Percentiles rank a stretch among this genome's conserved stretches.
Conservation (phyloP, 2,113 vertebrate species). For the Tupaia tana region DNA sequence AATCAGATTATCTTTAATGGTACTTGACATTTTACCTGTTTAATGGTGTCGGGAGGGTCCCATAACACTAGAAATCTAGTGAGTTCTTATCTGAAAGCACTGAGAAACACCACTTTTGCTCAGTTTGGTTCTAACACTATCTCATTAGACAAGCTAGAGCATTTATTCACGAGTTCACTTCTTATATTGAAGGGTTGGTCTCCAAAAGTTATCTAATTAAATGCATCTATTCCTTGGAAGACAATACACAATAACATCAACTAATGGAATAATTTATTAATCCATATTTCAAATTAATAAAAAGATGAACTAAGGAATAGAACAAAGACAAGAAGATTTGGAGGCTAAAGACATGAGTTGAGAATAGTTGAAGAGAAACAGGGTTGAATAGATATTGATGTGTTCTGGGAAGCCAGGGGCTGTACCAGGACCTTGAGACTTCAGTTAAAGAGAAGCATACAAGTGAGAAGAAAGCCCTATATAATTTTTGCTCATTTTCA, state of each 20-base stretch:
- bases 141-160: constrained; percentile 10
- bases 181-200: constrained; percentile 4
- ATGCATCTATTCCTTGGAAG: neutral
- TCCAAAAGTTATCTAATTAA: constrained; percentile 34
- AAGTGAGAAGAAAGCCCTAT: neutral
- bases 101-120: neutral
- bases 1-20: neutral
- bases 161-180: neutral
- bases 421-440: neutral
- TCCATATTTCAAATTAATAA: neutral
- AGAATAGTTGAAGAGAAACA: neutral
- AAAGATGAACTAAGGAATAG: neutral
- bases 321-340: neutral
- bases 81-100: neutral
- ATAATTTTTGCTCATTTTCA: neutral
- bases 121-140: constrained; percentile 30
- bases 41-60: neutral
- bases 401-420: neutral
- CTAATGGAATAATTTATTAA: neutral
- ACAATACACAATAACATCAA: constrained; percentile 7
- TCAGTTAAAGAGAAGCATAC: neutral
- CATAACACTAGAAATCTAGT: neutral
- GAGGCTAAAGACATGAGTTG: neutral
- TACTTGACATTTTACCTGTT: neutral
- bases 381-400: neutral